Evolutionary conservation across 53 echinoderm and acorn worm genomes (phyloP).

Genomic region (Temnopleurus reevesii): DNA sequence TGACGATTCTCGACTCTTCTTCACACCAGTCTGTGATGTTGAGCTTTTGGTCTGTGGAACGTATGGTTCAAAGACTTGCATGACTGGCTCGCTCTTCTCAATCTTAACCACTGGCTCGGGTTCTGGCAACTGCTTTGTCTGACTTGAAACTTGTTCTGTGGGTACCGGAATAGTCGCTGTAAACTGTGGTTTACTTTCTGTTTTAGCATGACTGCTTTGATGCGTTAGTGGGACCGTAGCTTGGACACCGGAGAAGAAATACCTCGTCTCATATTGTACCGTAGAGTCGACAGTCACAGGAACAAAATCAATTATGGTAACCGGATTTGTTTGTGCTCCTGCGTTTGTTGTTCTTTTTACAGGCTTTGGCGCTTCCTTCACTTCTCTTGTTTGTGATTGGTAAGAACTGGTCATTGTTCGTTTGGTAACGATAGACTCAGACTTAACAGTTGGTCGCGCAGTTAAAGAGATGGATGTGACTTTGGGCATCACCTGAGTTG

Average conservation of each 20-base stretch:
- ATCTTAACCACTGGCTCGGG: background rate
- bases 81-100: background rate
- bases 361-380: slow-evolving; percentile 41
- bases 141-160: slow-evolving; percentile 28
- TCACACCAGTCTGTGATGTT: background rate
- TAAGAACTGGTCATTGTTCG: background rate
- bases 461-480: slow-evolving; percentile 18
- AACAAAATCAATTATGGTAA: slow-evolving; percentile 78
- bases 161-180: slow-evolving; percentile 30
- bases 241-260: slow-evolving; percentile 63
- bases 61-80: background rate
- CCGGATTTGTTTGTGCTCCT: slow-evolving; percentile 71
- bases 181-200: slow-evolving; percentile 13
- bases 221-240: slow-evolving; percentile 50
- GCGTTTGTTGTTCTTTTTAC: slow-evolving; percentile 37
- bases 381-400: slow-evolving; percentile 47
- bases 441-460: slow-evolving; percentile 14
- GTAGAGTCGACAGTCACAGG: slow-evolving; percentile 67
- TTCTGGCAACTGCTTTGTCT: background rate
- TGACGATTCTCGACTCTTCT: background rate
- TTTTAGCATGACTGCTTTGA: slow-evolving; percentile 39
- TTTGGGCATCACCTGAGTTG: slow-evolving; percentile 55
- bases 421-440: slow-evolving; percentile 16
- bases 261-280: slow-evolving; percentile 67
- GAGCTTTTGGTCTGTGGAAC: background rate